Base-by-base conservation (phyloP, 2,113 vertebrate genomes). In the Grammomys surdaster region DNA sequence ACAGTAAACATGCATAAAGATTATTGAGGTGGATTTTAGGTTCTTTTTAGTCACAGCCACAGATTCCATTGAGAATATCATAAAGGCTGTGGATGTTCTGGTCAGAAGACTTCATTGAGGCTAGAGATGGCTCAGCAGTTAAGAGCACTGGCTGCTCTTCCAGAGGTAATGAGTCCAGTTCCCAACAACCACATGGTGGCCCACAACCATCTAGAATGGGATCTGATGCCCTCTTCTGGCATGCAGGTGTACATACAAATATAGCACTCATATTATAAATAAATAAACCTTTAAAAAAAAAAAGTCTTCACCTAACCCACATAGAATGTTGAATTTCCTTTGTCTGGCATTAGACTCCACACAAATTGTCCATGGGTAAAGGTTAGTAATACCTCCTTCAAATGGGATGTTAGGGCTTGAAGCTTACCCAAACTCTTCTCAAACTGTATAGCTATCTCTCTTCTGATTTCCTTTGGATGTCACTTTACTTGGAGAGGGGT, bases 401-500 rank as follows among this genome's bases (percentile, higher is more conserved):
- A 16, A 33, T n/a, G 33, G n/a, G 73, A 80, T 54, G 56, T 11
- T 60, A 90, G 95, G 65, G 78, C 14, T 80, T 85, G 19, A 87
- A 67, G 87, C 78, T 72, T 33, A 56, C n/a, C 28, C 73, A 76
- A 16, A 46, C 17, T 70, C 87, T 96, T 69, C 89, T 91, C 78
- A 88, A 72, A 76, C 90, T 72, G 16, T 54, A 77, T 69, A 11
- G 6, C 81, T 69, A 11, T 4, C 56, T 88, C 84, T 92, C 80
- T 65, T 77, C 77, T 91, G 80, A 56, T 67, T 78, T 51, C 86
- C 65, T 92, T 54, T 33, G 36, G 82, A 89, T 91, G 56, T 76
- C 76, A 70, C 80, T 89, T 96, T 94, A n/a, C 31, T 3, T 22
- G 75, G 70, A 40, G 4, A 36, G 28, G 58, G 48, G 73, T 70